phyloP scores from a whole-genome alignment of 1,140 invertebrate species.

The Gonioctena quinquepunctata region DNA sequence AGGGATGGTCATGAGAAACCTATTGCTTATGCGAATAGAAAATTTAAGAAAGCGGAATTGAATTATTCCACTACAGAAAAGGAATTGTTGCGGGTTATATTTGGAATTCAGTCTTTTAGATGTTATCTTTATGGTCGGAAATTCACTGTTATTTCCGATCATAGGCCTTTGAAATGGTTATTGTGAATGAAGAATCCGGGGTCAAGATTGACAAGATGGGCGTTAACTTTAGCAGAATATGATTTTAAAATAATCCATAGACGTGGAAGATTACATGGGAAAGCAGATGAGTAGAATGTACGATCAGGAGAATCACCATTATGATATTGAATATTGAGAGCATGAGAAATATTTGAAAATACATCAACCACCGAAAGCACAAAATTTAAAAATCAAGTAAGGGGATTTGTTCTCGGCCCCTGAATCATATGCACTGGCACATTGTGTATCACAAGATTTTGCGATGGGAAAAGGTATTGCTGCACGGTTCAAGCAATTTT shows the following conservation, averaged over 20 bases:
- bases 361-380: not conserved
- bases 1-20: not conserved
- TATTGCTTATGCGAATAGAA: not conserved
- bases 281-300: not conserved
- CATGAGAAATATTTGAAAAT: not conserved
- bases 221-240: slow-evolving; percentile 15
- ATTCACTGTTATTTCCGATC: slow-evolving; percentile 14
- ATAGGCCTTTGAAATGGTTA: slow-evolving; percentile 20
- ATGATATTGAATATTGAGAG: not conserved
- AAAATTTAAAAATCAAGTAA: not conserved
- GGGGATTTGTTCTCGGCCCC: not conserved
- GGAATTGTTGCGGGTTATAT: slow-evolving; percentile 8
- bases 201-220: slow-evolving; percentile 12
- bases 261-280: not conserved
- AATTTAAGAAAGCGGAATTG: slow-evolving; percentile 8
- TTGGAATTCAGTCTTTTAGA: slow-evolving; percentile 4
- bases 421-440: not conserved
- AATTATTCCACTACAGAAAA: slow-evolving; percentile 19
- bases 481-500: not conserved
- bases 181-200: slow-evolving; percentile 17
- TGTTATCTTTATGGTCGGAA: slow-evolving; percentile 14
- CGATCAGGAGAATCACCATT: not conserved
- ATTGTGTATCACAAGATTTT: not conserved
- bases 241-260: slow-evolving; percentile 9
- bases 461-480: not conserved